phyloP scores from a whole-genome alignment of 2,113 vertebrate genomes.

The Odontophorus gujanensis region DNA sequence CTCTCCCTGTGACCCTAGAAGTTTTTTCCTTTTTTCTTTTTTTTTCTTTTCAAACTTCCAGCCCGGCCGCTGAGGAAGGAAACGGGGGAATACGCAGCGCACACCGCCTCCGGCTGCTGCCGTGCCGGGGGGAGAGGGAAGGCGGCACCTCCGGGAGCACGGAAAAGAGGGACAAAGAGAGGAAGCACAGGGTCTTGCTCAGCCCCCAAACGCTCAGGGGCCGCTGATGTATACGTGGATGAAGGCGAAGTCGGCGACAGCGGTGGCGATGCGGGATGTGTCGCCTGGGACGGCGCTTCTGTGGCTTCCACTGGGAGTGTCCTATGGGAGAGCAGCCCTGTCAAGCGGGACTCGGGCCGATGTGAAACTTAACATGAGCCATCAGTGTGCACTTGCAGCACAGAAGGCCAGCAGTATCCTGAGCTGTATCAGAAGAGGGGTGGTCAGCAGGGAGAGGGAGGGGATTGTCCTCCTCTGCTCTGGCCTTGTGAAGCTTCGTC shows the following conservation, averaged over 20 bases:
- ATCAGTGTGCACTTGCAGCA: too few species aligned
- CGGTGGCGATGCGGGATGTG: background rate
- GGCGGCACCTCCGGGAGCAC: background rate
- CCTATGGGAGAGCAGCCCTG: background rate
- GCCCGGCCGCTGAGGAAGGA: background rate
- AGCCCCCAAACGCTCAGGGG: background rate
- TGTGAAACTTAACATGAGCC: too few species aligned
- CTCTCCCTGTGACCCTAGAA: too few species aligned
- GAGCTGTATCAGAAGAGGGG: too few species aligned
- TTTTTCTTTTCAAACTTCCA: background rate
- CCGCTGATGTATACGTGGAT: accelerated
- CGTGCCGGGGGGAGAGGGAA: accelerated
- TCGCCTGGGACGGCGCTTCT: accelerated
- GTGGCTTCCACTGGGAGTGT: accelerated
- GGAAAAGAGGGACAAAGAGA: background rate
- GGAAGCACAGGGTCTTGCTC: background rate
- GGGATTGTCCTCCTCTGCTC: too few species aligned
- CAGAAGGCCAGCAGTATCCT: too few species aligned
- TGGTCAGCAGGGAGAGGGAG: too few species aligned
- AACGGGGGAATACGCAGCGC: background rate
- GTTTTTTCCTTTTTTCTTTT: too few species aligned
- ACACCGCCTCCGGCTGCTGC: background rate
- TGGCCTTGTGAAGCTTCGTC: too few species aligned
- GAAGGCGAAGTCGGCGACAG: background rate
- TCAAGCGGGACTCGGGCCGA: too few species aligned